phyloP scores from a whole-genome alignment of 1,140 invertebrate genomes.

The Drosophila biarmipes region DNA sequence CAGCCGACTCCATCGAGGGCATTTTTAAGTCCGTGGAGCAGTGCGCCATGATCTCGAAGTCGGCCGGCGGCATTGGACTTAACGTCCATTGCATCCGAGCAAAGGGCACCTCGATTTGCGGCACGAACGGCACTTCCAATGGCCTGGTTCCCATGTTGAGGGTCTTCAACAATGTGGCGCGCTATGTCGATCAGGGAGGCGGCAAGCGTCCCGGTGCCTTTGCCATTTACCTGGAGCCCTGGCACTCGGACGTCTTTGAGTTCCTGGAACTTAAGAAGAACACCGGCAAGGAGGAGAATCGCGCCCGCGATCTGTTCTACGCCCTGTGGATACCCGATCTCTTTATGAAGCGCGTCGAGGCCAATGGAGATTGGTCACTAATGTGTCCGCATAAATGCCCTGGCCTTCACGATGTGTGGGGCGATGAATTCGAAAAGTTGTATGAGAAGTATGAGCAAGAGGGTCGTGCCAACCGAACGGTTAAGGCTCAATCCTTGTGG shows the following conservation, averaged over 20 bases:
- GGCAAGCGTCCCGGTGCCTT: slow-evolving; percentile 99
- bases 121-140: slow-evolving; percentile 97
- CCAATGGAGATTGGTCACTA: slow-evolving; percentile 94
- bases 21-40: slow-evolving; percentile 98
- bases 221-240: slow-evolving; percentile 99
- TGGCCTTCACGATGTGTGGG: slow-evolving; percentile 96
- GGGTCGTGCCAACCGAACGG: slow-evolving; percentile 89
- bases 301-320: slow-evolving; percentile 98
- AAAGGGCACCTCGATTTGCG: slow-evolving; percentile 95
- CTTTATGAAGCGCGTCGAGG: slow-evolving; percentile 98
- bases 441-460: slow-evolving; percentile 96
- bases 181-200: slow-evolving; percentile 99
- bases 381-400: slow-evolving; percentile 99
- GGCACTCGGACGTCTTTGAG: slow-evolving; percentile 99
- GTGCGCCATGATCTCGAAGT: slow-evolving; percentile 98
- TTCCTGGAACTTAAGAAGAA: slow-evolving; percentile 98
- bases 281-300: slow-evolving; percentile 95
- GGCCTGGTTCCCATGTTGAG: slow-evolving; percentile 99
- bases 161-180: slow-evolving; percentile 98
- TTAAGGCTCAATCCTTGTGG: slow-evolving; percentile 96
- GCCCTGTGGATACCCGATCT: slow-evolving; percentile 99
- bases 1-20: slow-evolving; percentile 98
- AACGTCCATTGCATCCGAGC: slow-evolving; percentile 98
- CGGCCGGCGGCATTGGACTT: slow-evolving; percentile 98
- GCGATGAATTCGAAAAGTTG: slow-evolving; percentile 96